Conservation (phyloP, 2,888 invertebrate genomes). For the Augiades crinisus region DNA sequence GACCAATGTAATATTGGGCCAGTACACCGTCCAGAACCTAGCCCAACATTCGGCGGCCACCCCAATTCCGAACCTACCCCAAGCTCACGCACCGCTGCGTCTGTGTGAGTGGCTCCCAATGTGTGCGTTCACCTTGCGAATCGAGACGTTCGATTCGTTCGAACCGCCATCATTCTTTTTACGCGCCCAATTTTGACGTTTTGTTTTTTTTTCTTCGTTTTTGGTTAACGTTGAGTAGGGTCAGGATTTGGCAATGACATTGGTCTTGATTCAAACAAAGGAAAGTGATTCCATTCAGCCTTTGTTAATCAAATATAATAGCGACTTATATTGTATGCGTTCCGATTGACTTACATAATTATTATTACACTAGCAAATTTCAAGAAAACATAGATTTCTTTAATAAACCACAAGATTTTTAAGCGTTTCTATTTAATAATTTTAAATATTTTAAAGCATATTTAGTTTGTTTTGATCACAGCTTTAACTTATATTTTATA, state of each 20-base stretch:
- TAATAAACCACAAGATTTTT: too few relatives aligned
- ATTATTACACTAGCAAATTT: too few relatives aligned
- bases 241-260: constrained; percentile 27
- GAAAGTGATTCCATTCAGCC: constrained; percentile 17
- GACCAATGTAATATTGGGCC: constrained; percentile 41
- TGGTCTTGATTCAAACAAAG: constrained; percentile 14
- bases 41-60: constrained; percentile 72
- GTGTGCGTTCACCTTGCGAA: constrained; percentile 37
- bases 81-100: constrained; percentile 42
- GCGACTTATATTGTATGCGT: not conserved
- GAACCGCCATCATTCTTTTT: constrained; percentile 31
- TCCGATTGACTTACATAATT: too few relatives aligned
- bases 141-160: constrained; percentile 44
- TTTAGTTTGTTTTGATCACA: too few relatives aligned
- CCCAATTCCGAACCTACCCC: constrained; percentile 77
- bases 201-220: constrained; percentile 12
- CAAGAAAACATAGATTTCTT: too few relatives aligned
- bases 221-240: constrained; percentile 20
- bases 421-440: too few relatives aligned
- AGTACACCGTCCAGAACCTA: constrained; percentile 68
- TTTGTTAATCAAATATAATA: not conserved
- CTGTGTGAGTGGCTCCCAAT: constrained; percentile 29
- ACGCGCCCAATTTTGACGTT: constrained; percentile 22
- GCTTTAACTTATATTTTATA: too few relatives aligned
- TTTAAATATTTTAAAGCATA: too few relatives aligned